Evolutionary conservation across 2,797 vertebrate genomes (phyloP), one percentile per base, ranked within the genome.

Genomic region (Pterois miles): DNA sequence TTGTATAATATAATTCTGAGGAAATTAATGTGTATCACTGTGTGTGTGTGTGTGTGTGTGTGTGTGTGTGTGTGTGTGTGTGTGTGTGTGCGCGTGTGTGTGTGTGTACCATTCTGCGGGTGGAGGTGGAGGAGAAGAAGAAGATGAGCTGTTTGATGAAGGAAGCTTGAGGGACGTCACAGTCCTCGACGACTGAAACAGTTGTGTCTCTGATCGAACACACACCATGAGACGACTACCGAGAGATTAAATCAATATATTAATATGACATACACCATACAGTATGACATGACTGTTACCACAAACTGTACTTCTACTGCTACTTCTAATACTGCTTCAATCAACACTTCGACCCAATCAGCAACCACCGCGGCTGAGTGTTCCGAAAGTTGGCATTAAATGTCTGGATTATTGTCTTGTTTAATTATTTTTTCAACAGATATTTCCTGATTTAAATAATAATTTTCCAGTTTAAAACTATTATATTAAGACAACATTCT

Each of bases 51-150:
- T 14, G 23, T 14, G 31, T 52, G 65, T 66, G 46, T 65, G 43
- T 65, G 43, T 34, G 10, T 57, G 43, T 46, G 25, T 23, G 6
- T 40, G 22, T 53, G 46, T 58, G 40, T 59, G 53, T 40, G 62
- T 18, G 52, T 34, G 23, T 63, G 64, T 29, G 43, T 25, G 48
- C 70, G n/a, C 25, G 13, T 43, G 65, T 65, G 58, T 69, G 74
- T 29, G 65, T 53, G 9, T 43, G 29, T 96, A 98, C 98, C 97
- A 98, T 89, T 57, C 59, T 90, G 74, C 97, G 97, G 48, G 92
- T 96, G 68, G 94, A 89, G 65, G 93, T 91, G 78, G 95, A 95
- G 23, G 96, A 95, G 82, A 99, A 95, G 91, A 97, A 98, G 72
- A 92, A 96, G 74, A 97, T 2, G 1, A 98, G 82, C 85, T 97